Conservation (phyloP, 2,113 vertebrate genomes). For the Gallinago undulata region DNA sequence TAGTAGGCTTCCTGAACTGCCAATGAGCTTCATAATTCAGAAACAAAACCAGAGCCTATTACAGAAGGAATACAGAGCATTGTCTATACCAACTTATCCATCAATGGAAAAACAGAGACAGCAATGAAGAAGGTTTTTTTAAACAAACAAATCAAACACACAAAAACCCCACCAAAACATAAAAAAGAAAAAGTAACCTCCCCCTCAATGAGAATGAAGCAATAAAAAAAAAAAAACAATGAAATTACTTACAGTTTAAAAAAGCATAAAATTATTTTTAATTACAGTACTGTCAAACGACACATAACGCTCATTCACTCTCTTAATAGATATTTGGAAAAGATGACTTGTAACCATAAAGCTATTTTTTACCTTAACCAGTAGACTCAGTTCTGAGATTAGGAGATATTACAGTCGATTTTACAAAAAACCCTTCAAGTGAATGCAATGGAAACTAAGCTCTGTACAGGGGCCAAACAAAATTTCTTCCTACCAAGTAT, state of each 20-base stretch:
- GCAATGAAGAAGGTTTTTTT: background rate
- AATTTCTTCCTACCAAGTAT: background rate
- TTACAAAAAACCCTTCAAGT: background rate
- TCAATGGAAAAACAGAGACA: background rate
- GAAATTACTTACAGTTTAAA: background rate
- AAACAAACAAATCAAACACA: background rate
- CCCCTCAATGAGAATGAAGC: background rate
- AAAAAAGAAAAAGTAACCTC: background rate
- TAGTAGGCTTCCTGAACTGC: background rate
- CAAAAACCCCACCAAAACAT: background rate
- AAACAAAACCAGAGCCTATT: background rate
- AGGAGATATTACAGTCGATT: background rate
- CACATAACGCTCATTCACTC: background rate
- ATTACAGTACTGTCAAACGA: background rate
- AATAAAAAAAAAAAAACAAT: background rate
- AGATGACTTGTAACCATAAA: background rate
- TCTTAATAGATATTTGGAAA: background rate
- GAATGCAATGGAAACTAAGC: background rate
- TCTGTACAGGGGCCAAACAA: background rate
- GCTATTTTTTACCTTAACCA: background rate
- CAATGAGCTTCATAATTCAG: background rate
- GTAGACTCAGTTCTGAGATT: background rate
- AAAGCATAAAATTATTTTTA: background rate
- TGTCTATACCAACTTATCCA: accelerated
- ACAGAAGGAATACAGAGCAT: background rate